These are phyloP conservation scores for Hyles euphorbiae DNA, from an alignment of 1,140 invertebrate species.

Conservation along the genomic window DNA sequence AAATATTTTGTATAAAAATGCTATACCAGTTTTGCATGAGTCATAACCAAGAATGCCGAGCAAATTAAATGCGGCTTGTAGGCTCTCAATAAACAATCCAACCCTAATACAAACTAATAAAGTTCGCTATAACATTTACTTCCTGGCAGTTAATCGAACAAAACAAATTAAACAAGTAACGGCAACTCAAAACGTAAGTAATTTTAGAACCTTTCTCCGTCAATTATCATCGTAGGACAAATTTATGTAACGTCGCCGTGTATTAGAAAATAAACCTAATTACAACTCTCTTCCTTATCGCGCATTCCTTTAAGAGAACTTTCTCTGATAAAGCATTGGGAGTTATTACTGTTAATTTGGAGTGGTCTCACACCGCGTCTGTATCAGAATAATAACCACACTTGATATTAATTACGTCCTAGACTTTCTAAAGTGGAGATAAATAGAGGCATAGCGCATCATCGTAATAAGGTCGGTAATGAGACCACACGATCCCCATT, in stretches of 20 bases:
- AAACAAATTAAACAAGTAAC: too few species aligned
- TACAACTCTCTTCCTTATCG: slow-evolving; percentile 20
- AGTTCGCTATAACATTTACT: too few species aligned
- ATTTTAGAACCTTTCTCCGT: too few species aligned
- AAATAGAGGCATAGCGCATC: slow-evolving; percentile 36
- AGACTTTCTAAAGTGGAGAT: slow-evolving; percentile 64
- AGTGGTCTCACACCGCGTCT: slow-evolving; percentile 32
- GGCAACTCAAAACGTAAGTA: too few species aligned
- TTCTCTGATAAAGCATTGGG: slow-evolving; percentile 60
- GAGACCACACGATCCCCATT: slow-evolving; percentile 46
- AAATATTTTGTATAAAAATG: too few species aligned
- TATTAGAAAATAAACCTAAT: slow-evolving; percentile 12
- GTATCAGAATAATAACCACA: slow-evolving; percentile 67
- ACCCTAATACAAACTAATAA: too few species aligned
- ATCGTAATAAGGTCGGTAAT: slow-evolving; percentile 52
- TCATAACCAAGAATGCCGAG: too few species aligned
- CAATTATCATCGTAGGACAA: background rate
- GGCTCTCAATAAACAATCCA: too few species aligned
- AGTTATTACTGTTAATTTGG: slow-evolving; percentile 35
- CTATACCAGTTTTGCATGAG: too few species aligned
- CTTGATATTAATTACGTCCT: slow-evolving; percentile 70
- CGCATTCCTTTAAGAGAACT: slow-evolving; percentile 50
- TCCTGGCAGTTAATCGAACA: too few species aligned
- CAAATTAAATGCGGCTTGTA: too few species aligned
- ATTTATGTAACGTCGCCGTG: slow-evolving; percentile 3